Evolutionary conservation across 2,113 vertebrate genomes (phyloP).

Genomic region (Lanius ludovicianus): DNA sequence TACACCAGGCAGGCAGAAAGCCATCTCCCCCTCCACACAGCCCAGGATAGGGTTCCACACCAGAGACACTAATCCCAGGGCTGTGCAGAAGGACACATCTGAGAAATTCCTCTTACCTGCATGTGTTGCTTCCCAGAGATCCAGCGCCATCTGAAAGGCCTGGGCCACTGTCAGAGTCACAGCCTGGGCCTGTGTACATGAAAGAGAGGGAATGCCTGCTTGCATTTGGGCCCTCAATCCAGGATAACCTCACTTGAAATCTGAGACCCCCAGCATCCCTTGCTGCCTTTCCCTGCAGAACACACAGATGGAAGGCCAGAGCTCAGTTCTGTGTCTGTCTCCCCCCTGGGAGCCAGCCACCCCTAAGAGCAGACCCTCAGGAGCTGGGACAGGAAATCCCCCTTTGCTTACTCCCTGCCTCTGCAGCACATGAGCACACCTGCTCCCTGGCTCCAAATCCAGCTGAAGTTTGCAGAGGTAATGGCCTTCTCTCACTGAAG

Average conservation of each 20-base stretch:
- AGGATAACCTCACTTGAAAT: background rate
- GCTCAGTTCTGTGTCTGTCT: background rate
- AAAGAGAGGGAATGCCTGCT: background rate
- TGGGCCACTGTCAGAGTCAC: conserved; percentile 90
- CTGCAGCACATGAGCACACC: background rate
- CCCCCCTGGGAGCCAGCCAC: background rate
- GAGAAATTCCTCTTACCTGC: conserved; percentile 74
- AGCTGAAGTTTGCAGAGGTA: background rate
- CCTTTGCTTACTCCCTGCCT: background rate
- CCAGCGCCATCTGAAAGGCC: conserved; percentile 89
- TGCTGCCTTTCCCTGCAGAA: background rate
- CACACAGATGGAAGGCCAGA: background rate
- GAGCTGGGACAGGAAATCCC: background rate
- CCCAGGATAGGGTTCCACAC: background rate
- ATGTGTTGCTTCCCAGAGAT: conserved; percentile 87
- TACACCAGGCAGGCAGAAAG: background rate
- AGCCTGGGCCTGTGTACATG: conserved; percentile 81
- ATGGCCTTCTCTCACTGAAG: background rate
- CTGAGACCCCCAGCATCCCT: background rate
- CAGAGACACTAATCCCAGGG: background rate
- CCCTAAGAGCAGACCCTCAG: background rate
- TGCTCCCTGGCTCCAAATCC: background rate
- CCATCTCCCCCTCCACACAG: background rate
- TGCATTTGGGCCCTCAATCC: background rate
- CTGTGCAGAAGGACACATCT: background rate